Evolutionary conservation across 2,888 invertebrate genomes (phyloP), one percentile per base, ranked within the genome.

Genomic region (Athetis lepigone): DNA sequence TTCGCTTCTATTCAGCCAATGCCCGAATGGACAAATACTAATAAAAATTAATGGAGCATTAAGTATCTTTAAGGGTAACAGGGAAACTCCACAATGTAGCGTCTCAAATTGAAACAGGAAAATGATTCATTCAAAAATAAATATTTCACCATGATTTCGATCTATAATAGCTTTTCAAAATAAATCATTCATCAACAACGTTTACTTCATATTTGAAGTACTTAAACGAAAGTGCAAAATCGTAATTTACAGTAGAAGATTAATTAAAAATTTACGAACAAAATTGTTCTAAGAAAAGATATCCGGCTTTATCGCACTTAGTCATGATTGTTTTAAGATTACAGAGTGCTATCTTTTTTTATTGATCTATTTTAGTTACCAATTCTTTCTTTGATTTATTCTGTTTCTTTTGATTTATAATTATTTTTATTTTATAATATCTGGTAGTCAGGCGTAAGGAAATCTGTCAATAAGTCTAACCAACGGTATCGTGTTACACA

Each of bases 41-140:
- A 42, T 67, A 60, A 47, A 59, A 46, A 47, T 16, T 29, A 47
- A 67, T 52, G 46, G 11, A 19, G 16, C 37, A 37, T 49, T 37
- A 13, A 11, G 29, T 6, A 3, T 61, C 6, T 46, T 27, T 18
- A 27, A 39, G 11, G 27, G 13, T 39, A 9, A 19, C 43, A 29
- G 37, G 23, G 64, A 23, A 54, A 33, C 13, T n/a, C 18, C 25
- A 42, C 1, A 13, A 36, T 33, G 19, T 13, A 33, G 33, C 5
- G 11, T 6, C 16, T 1, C 8, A 37, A 29, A 36, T 2, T 19
- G 1, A 16, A 33, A 45, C 37, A 25, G 33, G 19, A 45, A 16
- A 39, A 45, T 36, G 0, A 21, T 27, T 42, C 0, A 19, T 46
- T 47, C 23, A 0, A 13, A 29, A 2, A n/a, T n/a, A 9, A 0